These are phyloP conservation scores for Butorides virescens DNA, from an alignment of 2,113 vertebrate genomes.

Conservation along the genomic window DNA sequence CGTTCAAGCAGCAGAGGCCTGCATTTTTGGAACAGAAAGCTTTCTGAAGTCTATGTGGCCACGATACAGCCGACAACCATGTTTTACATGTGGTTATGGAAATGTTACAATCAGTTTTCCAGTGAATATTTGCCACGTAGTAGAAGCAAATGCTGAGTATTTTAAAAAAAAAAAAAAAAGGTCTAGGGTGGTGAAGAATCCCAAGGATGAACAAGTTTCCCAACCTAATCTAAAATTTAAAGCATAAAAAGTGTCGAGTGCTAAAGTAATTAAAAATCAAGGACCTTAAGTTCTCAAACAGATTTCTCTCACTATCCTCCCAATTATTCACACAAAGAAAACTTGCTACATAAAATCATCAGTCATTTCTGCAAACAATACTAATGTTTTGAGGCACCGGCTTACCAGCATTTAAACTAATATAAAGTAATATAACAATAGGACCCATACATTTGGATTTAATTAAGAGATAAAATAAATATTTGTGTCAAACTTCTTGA, in stretches of 20 bases:
- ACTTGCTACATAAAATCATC: conserved; percentile 48
- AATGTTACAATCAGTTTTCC: background rate
- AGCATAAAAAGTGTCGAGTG: conserved; percentile 57
- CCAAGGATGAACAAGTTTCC: conserved; percentile 4
- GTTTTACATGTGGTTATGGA: background rate
- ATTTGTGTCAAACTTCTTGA: conserved; percentile 71
- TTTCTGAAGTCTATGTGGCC: background rate
- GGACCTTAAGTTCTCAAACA: conserved; percentile 54
- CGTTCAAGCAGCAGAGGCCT: background rate
- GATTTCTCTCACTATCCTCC: conserved; percentile 34
- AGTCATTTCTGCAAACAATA: conserved; percentile 57
- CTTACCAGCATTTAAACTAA: conserved; percentile 72
- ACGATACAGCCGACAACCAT: background rate
- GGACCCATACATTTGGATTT: conserved; percentile 61
- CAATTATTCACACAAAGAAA: conserved; percentile 40
- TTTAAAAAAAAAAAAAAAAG: background rate
- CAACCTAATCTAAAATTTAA: conserved; percentile 48
- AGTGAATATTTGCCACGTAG: background rate
- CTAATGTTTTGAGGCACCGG: conserved; percentile 76
- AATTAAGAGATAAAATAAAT: conserved; percentile 78
- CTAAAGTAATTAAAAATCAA: conserved; percentile 55
- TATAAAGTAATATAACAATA: conserved; percentile 73
- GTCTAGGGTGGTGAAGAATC: background rate
- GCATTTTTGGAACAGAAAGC: background rate
- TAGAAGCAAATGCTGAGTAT: conserved; percentile 39